Base-by-base conservation (phyloP, 35 echinoderm and acorn worm species). In the Lytechinus variegatus region DNA sequence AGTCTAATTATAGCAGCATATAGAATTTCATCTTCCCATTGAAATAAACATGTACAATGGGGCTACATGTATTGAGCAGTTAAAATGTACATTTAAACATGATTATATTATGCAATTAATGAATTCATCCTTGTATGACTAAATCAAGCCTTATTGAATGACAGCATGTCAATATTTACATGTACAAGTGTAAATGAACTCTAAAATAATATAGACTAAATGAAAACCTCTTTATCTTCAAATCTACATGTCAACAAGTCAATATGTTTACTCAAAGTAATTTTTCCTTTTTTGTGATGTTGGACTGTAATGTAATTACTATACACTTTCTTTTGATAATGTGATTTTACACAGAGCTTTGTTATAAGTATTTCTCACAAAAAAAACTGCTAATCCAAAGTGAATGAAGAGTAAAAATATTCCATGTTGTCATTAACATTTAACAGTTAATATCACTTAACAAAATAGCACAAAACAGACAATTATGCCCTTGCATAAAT, bases 51-150 rank as follows among this genome's bases (percentile, higher is more conserved):
- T 79, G 66, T 79, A 79, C 66, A 79, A 14, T 24, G 19, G 66
- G 66, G 16, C 66, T 79, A 79, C 66, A 79, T 79, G 66, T 79
- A 79, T 79, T 79, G 66, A 79, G 66, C 66, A 79, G 66, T 79
- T 16, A 79, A 14, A 79, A 79, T 79, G 66, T 79, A 79, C 66
- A 79, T 79, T 79, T 16, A 16, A 79, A 79, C 66, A 79, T 24
- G 66, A 79, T 79, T 79, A 24, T 19, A 79, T 79, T 79, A 24
- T 24, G 66, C n/a, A 79, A 79, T 79, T 79, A 19, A 79, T 79
- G 6, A 79, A n/a, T 79, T 79, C 16, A n/a, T 79, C 66, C 66
- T 79, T 79, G 66, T 79, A 79, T 79, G 66, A 79, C 61, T 72
- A 66, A 13, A 72, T 79, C 19, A 79, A 79, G 66, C 66, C 19